Conservation (phyloP, 2,113 vertebrate species). For the Montifringilla adamsi region DNA sequence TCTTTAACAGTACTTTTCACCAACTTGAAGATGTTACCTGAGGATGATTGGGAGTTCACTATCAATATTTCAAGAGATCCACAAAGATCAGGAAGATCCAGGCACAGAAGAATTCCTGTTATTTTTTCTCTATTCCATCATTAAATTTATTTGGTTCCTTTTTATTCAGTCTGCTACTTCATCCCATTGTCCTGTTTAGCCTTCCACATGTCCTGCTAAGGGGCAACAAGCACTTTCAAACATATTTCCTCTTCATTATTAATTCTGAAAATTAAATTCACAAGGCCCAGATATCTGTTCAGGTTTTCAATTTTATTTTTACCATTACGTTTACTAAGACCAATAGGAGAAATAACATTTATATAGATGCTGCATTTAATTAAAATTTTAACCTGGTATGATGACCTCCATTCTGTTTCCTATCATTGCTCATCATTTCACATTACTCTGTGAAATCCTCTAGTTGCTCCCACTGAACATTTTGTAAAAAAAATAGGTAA, state of each 20-base stretch:
- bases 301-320: not conserved
- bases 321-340: not conserved
- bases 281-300: not conserved
- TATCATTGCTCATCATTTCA: not conserved
- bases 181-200: not conserved
- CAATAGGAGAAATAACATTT: not conserved
- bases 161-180: not conserved
- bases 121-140: not conserved
- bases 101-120: not conserved
- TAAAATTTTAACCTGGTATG: not conserved
- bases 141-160: not conserved
- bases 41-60: not conserved
- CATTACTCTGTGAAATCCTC: not conserved
- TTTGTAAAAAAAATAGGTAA: not conserved
- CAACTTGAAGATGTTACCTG: not conserved
- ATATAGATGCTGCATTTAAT: not conserved
- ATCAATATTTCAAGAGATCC: not conserved
- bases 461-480: not conserved
- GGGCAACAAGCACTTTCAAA: not conserved
- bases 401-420: not conserved
- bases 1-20: not conserved
- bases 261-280: not conserved
- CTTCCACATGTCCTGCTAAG: not conserved
- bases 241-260: not conserved
- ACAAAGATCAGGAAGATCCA: not conserved